phyloP scores from a whole-genome alignment of 2,888 invertebrate genomes.

The Drosophila pseudotakahashii region DNA sequence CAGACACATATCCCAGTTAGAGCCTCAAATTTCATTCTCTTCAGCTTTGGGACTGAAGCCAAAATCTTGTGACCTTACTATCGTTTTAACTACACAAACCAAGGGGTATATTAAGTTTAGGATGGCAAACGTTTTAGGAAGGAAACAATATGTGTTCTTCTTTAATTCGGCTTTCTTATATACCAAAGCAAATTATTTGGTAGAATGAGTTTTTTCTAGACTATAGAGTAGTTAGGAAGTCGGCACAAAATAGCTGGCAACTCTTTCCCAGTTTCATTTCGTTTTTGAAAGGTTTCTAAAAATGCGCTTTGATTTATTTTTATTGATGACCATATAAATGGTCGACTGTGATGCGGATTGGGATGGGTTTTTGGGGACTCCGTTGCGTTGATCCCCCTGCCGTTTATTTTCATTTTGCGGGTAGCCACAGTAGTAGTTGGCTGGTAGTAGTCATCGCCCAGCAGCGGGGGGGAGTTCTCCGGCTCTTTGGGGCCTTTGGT shows the following conservation, averaged over 20 bases:
- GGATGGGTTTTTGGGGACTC: constrained; percentile 20
- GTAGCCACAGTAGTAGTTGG: constrained; percentile 49
- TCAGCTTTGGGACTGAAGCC: neutral
- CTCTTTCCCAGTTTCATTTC: neutral
- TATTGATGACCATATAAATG: constrained; percentile 80
- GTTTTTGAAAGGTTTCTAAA: constrained; percentile 59
- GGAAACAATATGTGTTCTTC: neutral
- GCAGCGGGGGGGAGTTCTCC: constrained; percentile 70
- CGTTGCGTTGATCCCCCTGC: neutral
- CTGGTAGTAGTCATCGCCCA: constrained; percentile 75
- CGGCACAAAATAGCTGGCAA: neutral
- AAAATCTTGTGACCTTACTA: constrained; percentile 4
- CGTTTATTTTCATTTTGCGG: constrained; percentile 16
- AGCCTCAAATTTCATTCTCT: constrained; percentile 13
- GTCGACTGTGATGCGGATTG: constrained; percentile 37
- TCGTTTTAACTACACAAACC: neutral
- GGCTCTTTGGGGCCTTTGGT: constrained; percentile 17
- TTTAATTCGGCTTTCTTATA: neutral
- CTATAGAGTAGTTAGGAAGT: constrained; percentile 9
- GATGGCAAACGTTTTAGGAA: neutral
- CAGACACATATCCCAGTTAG: neutral
- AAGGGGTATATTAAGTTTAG: neutral
- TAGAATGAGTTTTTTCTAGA: neutral
- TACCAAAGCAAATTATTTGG: too few species aligned
- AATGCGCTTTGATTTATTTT: constrained; percentile 77